Conservation (phyloP, 2,888 invertebrate genomes). For the Mechanitis mazaeus region DNA sequence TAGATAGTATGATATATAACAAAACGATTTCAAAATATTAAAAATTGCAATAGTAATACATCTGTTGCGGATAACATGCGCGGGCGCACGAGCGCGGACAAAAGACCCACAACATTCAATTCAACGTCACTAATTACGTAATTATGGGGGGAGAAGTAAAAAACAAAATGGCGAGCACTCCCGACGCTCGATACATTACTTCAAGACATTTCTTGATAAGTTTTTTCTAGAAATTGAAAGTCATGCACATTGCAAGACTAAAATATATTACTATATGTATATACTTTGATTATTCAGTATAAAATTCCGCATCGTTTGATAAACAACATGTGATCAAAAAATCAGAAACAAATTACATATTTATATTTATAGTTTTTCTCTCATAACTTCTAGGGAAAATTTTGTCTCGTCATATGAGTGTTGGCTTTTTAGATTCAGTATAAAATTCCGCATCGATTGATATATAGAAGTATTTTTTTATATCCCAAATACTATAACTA, state of each 20-base stretch:
- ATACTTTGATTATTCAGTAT: too few relatives aligned
- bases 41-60: slow-evolving; percentile 58
- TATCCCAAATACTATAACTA: too few relatives aligned
- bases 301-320: too few relatives aligned
- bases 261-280: slow-evolving; percentile 1
- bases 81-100: slow-evolving; percentile 59
- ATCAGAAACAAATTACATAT: too few relatives aligned
- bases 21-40: slow-evolving; percentile 33
- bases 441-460: too few relatives aligned
- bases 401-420: too few relatives aligned
- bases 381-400: too few relatives aligned
- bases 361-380: too few relatives aligned
- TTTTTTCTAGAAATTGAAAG: slow-evolving; percentile 58
- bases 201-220: slow-evolving; percentile 57
- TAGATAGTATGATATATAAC: slow-evolving; percentile 17
- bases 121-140: slow-evolving; percentile 74
- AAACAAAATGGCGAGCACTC: slow-evolving; percentile 68
- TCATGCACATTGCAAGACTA: slow-evolving; percentile 38
- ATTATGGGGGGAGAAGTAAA: slow-evolving; percentile 61
- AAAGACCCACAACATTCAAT: slow-evolving; percentile 66
- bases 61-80: slow-evolving; percentile 57
- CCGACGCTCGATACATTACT: slow-evolving; percentile 66
- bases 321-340: too few relatives aligned
- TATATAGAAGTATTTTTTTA: too few relatives aligned
- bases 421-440: too few relatives aligned